Conservation (phyloP, 2,113 vertebrate genomes). For the Pavo muticus region DNA sequence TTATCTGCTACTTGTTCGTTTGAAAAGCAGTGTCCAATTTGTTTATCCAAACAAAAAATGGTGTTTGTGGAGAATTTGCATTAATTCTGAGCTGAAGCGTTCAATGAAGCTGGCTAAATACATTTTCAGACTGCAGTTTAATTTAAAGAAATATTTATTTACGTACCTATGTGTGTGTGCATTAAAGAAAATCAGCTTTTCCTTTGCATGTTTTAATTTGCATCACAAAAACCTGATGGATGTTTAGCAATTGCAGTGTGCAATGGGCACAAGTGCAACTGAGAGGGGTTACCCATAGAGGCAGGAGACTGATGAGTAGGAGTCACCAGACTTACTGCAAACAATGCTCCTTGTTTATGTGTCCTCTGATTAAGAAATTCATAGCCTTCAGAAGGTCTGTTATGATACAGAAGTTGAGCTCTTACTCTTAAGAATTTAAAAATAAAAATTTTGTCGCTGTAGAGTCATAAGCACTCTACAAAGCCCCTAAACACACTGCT, state of each 20-base stretch:
- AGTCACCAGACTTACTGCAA: neutral
- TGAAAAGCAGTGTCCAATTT: neutral
- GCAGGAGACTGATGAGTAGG: neutral
- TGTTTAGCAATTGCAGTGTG: neutral
- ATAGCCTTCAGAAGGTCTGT: neutral
- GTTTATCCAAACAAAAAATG: neutral
- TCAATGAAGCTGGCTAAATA: neutral
- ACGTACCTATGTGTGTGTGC: neutral
- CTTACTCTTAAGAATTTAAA: neutral
- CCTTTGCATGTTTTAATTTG: neutral
- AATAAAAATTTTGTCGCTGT: neutral
- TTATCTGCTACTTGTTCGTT: neutral
- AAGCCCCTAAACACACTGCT: neutral
- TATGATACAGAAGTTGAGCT: neutral
- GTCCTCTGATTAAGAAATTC: neutral
- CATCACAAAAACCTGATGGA: neutral
- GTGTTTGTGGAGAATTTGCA: neutral
- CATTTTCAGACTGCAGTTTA: neutral
- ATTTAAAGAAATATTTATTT: neutral
- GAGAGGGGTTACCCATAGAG: neutral
- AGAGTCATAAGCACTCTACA: fast-evolving
- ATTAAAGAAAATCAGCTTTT: neutral
- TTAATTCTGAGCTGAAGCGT: neutral
- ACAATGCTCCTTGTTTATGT: neutral
- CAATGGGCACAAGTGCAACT: fast-evolving